phyloP scores from a whole-genome alignment of 1,140 invertebrate species.

The Fopius arisanus region DNA sequence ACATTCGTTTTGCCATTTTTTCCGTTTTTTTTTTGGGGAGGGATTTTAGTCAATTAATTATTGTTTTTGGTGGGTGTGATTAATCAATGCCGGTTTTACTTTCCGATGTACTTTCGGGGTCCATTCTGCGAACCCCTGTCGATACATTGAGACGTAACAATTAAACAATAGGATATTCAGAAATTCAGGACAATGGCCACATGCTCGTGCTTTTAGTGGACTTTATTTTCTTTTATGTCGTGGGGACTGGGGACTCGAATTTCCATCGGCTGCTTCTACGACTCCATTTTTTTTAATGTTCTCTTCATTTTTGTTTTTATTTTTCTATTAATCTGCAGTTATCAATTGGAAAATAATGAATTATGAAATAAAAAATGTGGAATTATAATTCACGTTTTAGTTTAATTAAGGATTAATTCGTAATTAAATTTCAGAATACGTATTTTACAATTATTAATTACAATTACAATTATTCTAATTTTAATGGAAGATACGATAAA shows the following conservation, averaged over 20 bases:
- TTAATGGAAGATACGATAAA: no score
- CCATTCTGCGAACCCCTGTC: background rate
- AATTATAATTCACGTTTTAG: no score
- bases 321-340: no score
- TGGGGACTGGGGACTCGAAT: background rate
- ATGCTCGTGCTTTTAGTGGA: background rate
- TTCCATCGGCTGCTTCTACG: background rate
- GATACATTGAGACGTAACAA: background rate
- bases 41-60: no score
- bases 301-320: no score
- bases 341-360: no score
- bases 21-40: background rate
- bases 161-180: slow-evolving; percentile 1
- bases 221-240: background rate
- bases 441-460: no score
- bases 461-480: no score
- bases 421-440: no score
- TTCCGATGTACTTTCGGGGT: background rate
- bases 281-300: no score
- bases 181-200: background rate
- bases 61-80: background rate
- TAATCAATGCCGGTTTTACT: background rate
- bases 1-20: background rate
- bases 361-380: no score
- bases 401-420: no score